phyloP scores from a whole-genome alignment of 2,797 vertebrate genomes.

The Myotis myotis region DNA sequence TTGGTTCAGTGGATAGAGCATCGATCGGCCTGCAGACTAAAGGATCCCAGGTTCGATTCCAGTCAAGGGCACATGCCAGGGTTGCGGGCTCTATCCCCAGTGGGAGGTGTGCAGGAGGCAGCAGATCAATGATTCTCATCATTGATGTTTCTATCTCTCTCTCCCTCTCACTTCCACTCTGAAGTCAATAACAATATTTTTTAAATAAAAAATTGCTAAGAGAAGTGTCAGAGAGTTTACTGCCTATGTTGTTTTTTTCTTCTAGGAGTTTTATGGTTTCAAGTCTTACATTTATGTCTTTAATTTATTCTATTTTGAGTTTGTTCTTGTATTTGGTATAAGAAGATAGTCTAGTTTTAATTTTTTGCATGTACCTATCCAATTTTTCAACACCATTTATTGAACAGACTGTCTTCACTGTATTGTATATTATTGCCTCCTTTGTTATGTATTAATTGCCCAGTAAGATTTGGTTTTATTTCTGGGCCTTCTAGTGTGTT shows the following conservation, averaged over 20 bases:
- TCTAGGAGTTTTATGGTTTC: neutral
- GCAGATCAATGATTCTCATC: too few relatives aligned
- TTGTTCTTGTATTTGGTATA: neutral
- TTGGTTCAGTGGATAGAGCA: too few relatives aligned
- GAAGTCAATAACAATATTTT: too few relatives aligned
- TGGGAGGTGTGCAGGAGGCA: too few relatives aligned
- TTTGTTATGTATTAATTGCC: neutral
- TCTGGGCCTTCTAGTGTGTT: neutral
- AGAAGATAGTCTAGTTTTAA: neutral
- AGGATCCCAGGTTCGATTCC: too few relatives aligned
- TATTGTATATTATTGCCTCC: neutral
- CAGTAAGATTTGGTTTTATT: neutral
- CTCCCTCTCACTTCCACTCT: too few relatives aligned
- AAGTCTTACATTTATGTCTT: neutral
- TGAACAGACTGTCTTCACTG: neutral
- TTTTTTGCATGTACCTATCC: neutral
- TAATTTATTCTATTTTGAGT: neutral
- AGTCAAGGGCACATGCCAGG: too few relatives aligned
- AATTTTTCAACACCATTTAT: neutral
- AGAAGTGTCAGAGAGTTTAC: neutral
- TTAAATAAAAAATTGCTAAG: neutral
- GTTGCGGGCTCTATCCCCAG: too few relatives aligned
- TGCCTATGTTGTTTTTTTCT: neutral
- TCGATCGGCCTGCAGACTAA: too few relatives aligned
- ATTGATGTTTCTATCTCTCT: too few relatives aligned